Percentiles rank a stretch among this genome's conserved stretches.
phyloP scores from a whole-genome alignment of 2,113 vertebrate genomes.

The Plestiodon gilberti region DNA sequence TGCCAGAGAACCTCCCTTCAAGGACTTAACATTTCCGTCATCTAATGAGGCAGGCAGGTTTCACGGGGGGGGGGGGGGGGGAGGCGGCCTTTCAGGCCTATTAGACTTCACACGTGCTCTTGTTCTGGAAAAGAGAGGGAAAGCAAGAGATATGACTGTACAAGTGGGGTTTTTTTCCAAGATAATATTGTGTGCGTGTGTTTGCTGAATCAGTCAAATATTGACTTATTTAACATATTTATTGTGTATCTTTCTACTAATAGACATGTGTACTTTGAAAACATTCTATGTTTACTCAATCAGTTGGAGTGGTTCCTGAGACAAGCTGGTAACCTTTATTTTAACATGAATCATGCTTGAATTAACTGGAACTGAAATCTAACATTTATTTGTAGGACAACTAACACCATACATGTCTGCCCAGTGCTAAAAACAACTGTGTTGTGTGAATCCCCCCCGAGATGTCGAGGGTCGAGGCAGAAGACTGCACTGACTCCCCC shows the following conservation, averaged over 20 bases:
- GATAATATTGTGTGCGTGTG: not conserved
- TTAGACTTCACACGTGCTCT: not conserved
- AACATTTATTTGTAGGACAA: not conserved
- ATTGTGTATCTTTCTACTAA: not conserved
- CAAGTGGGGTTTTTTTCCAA: not conserved
- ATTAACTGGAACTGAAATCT: conserved; percentile 3
- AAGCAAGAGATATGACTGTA: not conserved
- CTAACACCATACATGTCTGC: not conserved
- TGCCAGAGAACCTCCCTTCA: no score
- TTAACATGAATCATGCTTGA: conserved; percentile 3
- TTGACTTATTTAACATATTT: conserved; percentile 14
- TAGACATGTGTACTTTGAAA: not conserved
- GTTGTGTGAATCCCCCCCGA: no score
- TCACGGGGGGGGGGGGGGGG: no score
- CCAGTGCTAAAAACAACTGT: not conserved
- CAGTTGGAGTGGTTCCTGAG: conserved; percentile 1
- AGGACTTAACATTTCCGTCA: not conserved
- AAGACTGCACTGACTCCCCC: no score
- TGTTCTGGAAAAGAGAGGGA: not conserved
- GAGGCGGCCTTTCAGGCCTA: not conserved
- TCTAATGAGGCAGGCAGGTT: not conserved
- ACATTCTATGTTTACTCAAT: conserved; percentile 9
- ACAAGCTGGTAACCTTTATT: conserved; percentile 5
- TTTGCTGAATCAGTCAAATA: conserved; percentile 8
- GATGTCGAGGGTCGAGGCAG: no score